phyloP scores from a whole-genome alignment of 2,797 vertebrate genomes.

The Clarias fuscus region DNA sequence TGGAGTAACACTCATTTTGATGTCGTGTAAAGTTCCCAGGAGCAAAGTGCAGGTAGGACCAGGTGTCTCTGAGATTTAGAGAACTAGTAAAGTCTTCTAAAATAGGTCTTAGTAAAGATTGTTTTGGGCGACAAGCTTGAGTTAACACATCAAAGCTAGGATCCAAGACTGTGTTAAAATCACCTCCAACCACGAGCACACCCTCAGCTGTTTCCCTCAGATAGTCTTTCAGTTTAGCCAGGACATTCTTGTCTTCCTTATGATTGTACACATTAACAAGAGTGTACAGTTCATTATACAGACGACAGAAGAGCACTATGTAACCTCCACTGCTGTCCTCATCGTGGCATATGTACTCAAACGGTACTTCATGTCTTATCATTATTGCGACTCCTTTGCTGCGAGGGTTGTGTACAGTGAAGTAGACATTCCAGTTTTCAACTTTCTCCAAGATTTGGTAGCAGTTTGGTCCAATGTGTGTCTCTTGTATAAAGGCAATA shows the following conservation, averaged over 20 bases:
- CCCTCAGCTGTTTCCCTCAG: too few relatives aligned
- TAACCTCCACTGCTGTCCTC: neutral
- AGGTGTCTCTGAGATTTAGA: too few relatives aligned
- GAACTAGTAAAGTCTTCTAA: too few relatives aligned
- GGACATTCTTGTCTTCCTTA: too few relatives aligned
- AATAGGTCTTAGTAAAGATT: constrained; percentile 24
- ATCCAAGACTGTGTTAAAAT: too few relatives aligned
- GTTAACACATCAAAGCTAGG: neutral
- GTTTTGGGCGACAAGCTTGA: neutral
- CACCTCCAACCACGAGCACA: too few relatives aligned
- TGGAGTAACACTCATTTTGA: constrained; percentile 15
- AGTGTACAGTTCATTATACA: neutral
- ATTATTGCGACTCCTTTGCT: constrained; percentile 1
- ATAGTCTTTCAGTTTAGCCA: too few relatives aligned
- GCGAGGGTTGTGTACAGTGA: neutral
- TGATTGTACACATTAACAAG: too few relatives aligned
- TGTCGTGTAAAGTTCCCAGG: too few relatives aligned
- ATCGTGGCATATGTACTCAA: neutral
- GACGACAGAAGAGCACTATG: neutral
- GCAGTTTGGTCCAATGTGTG: too few relatives aligned
- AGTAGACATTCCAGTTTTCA: neutral
- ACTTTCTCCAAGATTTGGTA: neutral
- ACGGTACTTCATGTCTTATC: neutral
- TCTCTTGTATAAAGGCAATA: too few relatives aligned
- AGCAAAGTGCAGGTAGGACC: too few relatives aligned